Evolutionary conservation across 2,113 vertebrate genomes (phyloP), one percentile per base, ranked within the genome.

Genomic region (Rhineura floridana): DNA sequence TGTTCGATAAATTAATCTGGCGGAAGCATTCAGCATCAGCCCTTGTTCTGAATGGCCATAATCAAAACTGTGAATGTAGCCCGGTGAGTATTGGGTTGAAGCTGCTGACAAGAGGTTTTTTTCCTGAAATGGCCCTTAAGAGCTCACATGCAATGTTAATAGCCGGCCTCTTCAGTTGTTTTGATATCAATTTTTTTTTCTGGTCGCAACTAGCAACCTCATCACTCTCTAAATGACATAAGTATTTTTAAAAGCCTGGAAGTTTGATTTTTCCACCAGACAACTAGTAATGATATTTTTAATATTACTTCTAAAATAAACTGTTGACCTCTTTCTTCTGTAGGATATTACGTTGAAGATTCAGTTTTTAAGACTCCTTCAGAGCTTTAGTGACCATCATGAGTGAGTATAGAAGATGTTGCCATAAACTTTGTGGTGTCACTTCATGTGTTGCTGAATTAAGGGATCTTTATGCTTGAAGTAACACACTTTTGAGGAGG

Each of bases 311-410:
- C 7, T 87, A 59, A n/a, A 87, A 72, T 13, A 36, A 50, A n/a
- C 50, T 10, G 21, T 67, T 21, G 23, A 23, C 36, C 48, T 72
- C 82, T 89, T 87, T 88, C 90, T 90, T n/a, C 87, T 94, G 79
- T 90, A 99, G 99, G 99, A 99, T 95, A 99, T 99, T 92, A 99
- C 99, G 82, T 97, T 99, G 93, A 99, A 99, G 96, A 99, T 99
- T 94, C 99, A 99, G 94, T 99, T 99, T 92, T 94, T 99, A 95
- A 97, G 99, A 92, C 97, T 99, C 81, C 98, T 99, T 70, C 99
- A 99, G 96, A 99, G 99, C 94, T 99, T 99, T 96, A 99, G 99
- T 82, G 99, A 99, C 94, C 99, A 99, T 93, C 99, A 99, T 0
- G 99, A 99, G 99, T 99, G 96, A 98, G 98, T 97, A 96, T 84